These are phyloP conservation scores for Onychomys arenicola DNA, from an alignment of 2,797 vertebrate genomes.

Conservation along the genomic window DNA sequence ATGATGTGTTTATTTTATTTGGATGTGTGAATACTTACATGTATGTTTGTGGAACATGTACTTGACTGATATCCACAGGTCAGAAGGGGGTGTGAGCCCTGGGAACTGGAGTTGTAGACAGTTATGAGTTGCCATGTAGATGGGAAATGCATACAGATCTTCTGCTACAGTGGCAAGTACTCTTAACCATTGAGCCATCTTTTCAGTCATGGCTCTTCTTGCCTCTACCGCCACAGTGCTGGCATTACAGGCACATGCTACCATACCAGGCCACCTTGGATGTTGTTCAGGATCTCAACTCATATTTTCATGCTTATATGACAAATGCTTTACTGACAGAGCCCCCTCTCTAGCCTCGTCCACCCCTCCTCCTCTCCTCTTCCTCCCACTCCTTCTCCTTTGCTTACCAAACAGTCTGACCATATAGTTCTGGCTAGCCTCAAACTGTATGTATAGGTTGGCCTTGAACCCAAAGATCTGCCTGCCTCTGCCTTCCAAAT, in stretches of 20 bases:
- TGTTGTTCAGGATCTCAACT: not conserved
- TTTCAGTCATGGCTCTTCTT: not conserved
- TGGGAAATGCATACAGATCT: not conserved
- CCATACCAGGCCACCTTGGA: too few species aligned
- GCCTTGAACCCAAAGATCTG: not conserved
- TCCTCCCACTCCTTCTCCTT: too few species aligned
- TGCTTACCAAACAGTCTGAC: not conserved
- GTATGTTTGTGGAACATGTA: not conserved
- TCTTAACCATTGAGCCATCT: not conserved
- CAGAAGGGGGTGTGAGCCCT: not conserved
- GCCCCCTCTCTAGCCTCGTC: not conserved
- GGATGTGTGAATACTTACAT: not conserved
- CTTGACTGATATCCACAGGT: not conserved
- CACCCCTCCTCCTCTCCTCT: too few species aligned
- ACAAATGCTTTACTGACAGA: not conserved
- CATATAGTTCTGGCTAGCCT: not conserved
- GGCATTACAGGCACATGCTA: too few species aligned
- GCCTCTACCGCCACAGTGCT: too few species aligned
- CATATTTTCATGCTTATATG: too few species aligned
- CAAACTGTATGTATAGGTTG: not conserved
- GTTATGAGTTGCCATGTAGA: not conserved
- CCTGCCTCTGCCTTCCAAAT: not conserved
- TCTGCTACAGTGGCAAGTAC: not conserved
- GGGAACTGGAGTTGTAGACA: not conserved
- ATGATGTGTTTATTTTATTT: not conserved